Base-by-base conservation (phyloP, 2,888 invertebrate genomes). In the Trichogramma dendrolimi region DNA sequence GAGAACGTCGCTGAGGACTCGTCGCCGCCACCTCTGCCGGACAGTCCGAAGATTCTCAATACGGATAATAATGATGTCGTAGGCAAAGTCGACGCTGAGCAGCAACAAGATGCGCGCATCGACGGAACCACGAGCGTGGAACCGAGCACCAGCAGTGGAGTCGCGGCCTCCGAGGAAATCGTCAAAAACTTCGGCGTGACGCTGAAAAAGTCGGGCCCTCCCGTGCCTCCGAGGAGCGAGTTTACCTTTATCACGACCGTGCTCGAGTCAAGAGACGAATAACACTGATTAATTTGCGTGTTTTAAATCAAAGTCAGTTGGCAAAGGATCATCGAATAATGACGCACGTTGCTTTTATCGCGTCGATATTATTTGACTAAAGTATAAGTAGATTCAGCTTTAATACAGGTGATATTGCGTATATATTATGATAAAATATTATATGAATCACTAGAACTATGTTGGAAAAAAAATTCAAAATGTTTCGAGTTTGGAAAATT, bases 91-190 rank as follows among this genome's bases (percentile, higher is more conserved):
- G 7, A 51, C 48, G n/a, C n/a, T 53, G 14, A 42, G 67, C 65
- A 8, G 11, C 8, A 50, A 43, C 7, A 10, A 39, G 7, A n/a
- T 46, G n/a, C 11, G 38, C 42, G 6, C 52, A 46, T 4, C 10
- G 75, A 39, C 77, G 74, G 14, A 76, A 78, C 44, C 52, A 75
- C 76, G 70, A 78, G 78, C 60, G 65, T 73, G 40, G 64, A 57
- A 11, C 63, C 67, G 4, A 50, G 51, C 61, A 67, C 14, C 58
- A 77, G 74, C 71, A 77, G 76, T 55, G 27, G 27, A 27, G 62
- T 73, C 6, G 67, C 63, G 6, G 68, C 70, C 1, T 61, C 62
- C 61, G 69, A 65, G 42, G 63, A 68, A 6, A 67, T 67, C 4
- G 71, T 67, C n/a, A 67, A 64, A 61, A 67, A 68, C 43, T 67